Percentiles rank a stretch among this genome's conserved stretches.
These are phyloP conservation scores for Xenopus borealis DNA, from an alignment of 2,113 vertebrate species.

Conservation along the genomic window DNA sequence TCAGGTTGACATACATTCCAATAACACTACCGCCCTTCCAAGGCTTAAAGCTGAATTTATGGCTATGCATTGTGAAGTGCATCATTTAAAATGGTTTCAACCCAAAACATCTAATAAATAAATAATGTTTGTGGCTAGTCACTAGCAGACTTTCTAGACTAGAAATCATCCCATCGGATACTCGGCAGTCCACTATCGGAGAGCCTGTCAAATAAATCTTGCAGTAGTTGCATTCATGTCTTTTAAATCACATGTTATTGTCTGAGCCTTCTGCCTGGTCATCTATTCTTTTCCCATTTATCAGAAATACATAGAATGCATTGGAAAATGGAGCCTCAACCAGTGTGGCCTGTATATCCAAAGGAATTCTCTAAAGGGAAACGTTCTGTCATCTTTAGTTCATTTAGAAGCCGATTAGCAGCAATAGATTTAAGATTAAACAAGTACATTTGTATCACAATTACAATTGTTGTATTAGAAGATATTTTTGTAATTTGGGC, in stretches of 20 bases:
- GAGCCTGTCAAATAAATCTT: constrained; percentile 93
- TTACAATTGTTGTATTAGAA: too few species aligned
- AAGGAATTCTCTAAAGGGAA: constrained; percentile 59
- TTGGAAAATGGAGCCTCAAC: constrained; percentile 63
- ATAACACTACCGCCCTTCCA: constrained; percentile 80
- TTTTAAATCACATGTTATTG: constrained; percentile 98
- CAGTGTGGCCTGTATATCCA: constrained; percentile 58
- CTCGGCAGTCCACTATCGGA: constrained; percentile 82
- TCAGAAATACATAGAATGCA: constrained; percentile 82
- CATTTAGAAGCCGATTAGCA: too few species aligned
- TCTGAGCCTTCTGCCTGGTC: constrained; percentile 93
- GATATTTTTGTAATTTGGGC: too few species aligned
- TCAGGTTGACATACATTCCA: constrained; percentile 84
- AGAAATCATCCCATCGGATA: constrained; percentile 94
- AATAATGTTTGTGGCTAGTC: constrained; percentile 83
- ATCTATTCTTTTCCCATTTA: constrained; percentile 95
- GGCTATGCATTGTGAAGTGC: constrained; percentile 77
- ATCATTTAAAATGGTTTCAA: constrained; percentile 85
- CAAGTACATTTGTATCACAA: too few species aligned
- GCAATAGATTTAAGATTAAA: too few species aligned
- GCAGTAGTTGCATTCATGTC: constrained; percentile 89
- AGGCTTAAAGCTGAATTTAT: constrained; percentile 79
- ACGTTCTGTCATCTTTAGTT: too few species aligned
- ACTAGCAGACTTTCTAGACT: constrained; percentile 77
- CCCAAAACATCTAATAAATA: constrained; percentile 94